Percentiles rank a stretch among this genome's conserved stretches.
These are phyloP conservation scores for Pachydiplax longipennis DNA, from an alignment of 2,888 invertebrate genomes.

Conservation along the genomic window DNA sequence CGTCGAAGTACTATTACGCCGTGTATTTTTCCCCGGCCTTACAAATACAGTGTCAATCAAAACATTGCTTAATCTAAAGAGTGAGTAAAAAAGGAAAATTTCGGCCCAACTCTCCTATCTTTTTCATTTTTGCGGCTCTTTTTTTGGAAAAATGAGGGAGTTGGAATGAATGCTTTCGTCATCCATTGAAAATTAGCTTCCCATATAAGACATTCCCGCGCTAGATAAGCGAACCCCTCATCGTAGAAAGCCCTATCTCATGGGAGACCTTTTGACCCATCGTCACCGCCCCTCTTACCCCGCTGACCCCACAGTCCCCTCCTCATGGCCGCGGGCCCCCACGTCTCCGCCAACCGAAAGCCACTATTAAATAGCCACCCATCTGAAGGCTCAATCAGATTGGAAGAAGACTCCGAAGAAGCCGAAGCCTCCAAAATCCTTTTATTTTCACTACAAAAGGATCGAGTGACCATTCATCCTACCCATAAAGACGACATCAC, in stretches of 20 bases:
- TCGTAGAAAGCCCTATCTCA: neutral
- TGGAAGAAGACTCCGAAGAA: slow-evolving; percentile 21
- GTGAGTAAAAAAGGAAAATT: no score
- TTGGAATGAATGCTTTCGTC: no score
- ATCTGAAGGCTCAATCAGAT: neutral
- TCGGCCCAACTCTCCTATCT: no score
- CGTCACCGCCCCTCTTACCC: neutral
- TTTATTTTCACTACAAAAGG: neutral
- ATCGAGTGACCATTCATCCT: neutral
- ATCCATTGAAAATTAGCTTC: no score
- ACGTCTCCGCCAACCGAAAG: slow-evolving; percentile 27
- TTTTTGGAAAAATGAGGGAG: no score
- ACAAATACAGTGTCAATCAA: no score
- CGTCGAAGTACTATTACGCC: no score
- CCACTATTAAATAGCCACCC: slow-evolving; percentile 17
- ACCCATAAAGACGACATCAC: neutral
- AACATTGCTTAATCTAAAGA: no score
- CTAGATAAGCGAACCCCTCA: neutral
- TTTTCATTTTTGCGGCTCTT: no score
- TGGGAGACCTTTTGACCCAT: neutral
- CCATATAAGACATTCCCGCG: no score
- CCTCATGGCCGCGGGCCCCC: slow-evolving; percentile 3
- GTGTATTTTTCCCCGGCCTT: no score
- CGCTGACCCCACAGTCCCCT: neutral
- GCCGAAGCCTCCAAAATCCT: neutral